A percentile compares a stretch with the other conserved stretches of the same genome.
Evolutionary conservation across 1,140 invertebrate genomes (phyloP).

Genomic region (Mesaphorura yosii): DNA sequence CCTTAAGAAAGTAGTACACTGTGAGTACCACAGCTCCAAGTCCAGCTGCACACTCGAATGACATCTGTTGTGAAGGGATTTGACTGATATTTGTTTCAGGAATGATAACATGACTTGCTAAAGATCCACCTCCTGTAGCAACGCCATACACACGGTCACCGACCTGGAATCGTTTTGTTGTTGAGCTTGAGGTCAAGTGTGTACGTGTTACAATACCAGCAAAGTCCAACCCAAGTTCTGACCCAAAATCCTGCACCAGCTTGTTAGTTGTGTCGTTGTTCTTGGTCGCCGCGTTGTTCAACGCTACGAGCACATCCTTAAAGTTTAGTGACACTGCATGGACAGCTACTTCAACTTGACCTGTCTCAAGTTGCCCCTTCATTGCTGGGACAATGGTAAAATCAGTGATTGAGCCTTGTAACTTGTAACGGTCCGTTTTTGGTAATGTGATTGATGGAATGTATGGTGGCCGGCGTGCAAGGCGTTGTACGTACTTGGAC

Average conservation of each 20-base stretch:
- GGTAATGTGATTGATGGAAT: not conserved
- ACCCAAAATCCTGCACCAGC: not conserved
- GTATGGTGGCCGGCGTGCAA: not conserved
- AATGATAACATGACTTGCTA: constrained; percentile 5
- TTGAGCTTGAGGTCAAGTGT: not conserved
- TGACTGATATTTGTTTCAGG: not conserved
- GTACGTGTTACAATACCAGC: constrained; percentile 5
- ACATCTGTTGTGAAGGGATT: not conserved
- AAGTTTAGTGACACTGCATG: constrained; percentile 7
- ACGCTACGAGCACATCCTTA: constrained; percentile 1
- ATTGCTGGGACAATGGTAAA: not conserved
- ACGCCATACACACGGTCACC: constrained; percentile 17
- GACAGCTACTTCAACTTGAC: constrained; percentile 7
- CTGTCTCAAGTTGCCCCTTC: not conserved
- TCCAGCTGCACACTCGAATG: constrained; percentile 3
- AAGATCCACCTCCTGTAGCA: constrained; percentile 1
- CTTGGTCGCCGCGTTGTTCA: constrained; percentile 1
- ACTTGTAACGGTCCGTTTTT: constrained; percentile 3
- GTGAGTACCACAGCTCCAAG: constrained; percentile 10
- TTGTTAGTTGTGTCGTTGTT: too few species aligned
- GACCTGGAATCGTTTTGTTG: constrained; percentile 1
- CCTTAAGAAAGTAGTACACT: constrained; percentile 8
- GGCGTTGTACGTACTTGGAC: constrained; percentile 2
- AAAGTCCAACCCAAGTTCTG: constrained; percentile 9
- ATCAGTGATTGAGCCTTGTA: not conserved